Base-by-base conservation (phyloP, 2,888 invertebrate genomes). In the Acanthosepion lycidas region DNA sequence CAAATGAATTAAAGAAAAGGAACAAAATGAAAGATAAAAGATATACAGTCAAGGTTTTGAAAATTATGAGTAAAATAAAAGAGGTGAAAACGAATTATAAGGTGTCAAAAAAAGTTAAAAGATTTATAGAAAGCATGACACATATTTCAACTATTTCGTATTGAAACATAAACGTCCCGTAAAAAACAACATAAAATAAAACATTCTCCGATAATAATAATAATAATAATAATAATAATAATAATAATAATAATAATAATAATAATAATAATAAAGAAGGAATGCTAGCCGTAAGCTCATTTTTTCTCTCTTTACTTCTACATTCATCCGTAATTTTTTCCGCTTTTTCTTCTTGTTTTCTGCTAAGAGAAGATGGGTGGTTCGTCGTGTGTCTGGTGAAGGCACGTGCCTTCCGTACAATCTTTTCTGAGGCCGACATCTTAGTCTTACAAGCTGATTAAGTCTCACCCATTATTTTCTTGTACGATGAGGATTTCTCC, bases 401-500 rank as follows among this genome's bases (percentile, higher is more conserved):
- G n/a, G 78, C 78, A 78, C 78, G 78, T 78, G 78, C 78, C 78
- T 28, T n/a, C 78, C 78, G n/a, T 12, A 8, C 78, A n/a, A 4
- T 6, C 64, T n/a, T 15, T n/a, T 78, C n/a, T 78, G 78, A 78
- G 78, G n/a, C 78, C 78, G 78, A 78, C 78, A n/a, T n/a, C 20
- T 78, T 78, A 15, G 33, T 78, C 78, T 78, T 78, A 5, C 12
- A n/a, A 78, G 33, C 78, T 78, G 78, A 78, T 78, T 78, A 78
- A n/a, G 78, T 78, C 78, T 78, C 78, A n/a, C 78, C 78, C n/a
- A 78, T 78, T 78, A 78, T 78, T 78, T 78, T 78, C 78, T 59
- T 59, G n/a, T 78, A 15, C 78, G n/a, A 78, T n/a, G n/a, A 78
- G n/a, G 78, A n/a, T 78, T 78, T n/a, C 78, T 78, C 78, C 78